Base-by-base conservation (phyloP, 2,113 vertebrate genomes). In the Myiagra hebetior region DNA sequence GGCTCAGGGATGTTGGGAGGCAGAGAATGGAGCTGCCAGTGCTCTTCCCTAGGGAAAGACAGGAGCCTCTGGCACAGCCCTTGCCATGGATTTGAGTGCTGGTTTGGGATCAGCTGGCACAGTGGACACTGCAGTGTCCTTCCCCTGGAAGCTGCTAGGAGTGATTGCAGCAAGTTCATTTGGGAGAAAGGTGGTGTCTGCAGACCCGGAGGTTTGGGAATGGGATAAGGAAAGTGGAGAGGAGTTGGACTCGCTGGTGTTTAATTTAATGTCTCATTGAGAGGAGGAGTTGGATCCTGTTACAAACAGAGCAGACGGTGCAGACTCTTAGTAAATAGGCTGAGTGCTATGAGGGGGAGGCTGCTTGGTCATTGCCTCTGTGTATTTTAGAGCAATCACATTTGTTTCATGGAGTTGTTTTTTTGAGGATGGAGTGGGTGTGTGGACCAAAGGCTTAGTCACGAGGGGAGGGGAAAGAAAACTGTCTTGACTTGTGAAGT, bases 401-500 rank as follows among this genome's bases (percentile, higher is more conserved):
- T 88, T 95, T 64, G 76, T 95, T 95, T 92, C 89, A 20, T 6
- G 6, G 42, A 75, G 94, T 82, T 89, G 68, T 88, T 96, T 96
- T 90, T 97, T 82, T 79, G 80, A 73, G 86, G 93, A 86, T 81
- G 87, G 93, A 93, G 95, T 95, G 95, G 96, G 96, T 35, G 91
- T 97, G 94, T 60, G 63, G 93, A 96, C 93, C 91, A 87, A 89
- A 93, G 92, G 68, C 94, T 88, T 95, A 90, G 91, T 96, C 90
- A 93, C 10, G 14, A 96, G 87, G 87, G 91, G 93, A 89, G 83
- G 91, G 87, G 88, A 88, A 89, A 90, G 90, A 83, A 86, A 89
- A 65, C 39, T 62, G 69, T 73, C 85, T 87, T 97, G 85, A 88
- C 93, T 92, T 80, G 85, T 91, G 95, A 90, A 65, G 92, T 91